Base-by-base conservation (phyloP, 30 jellyfish, hydroid and myxozoan species). In the Cassiopea andromeda region DNA sequence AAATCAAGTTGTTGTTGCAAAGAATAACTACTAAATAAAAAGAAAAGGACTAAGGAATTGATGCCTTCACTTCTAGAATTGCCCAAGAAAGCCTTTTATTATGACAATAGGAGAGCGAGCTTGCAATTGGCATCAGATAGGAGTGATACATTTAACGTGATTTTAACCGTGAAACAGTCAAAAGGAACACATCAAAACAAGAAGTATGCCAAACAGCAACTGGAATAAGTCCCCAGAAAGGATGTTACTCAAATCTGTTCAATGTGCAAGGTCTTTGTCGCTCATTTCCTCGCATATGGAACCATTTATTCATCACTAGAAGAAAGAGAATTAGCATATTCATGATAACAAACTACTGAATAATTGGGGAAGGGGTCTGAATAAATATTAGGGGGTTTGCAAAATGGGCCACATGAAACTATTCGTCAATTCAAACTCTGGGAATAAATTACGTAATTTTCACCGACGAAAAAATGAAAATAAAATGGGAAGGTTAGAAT, bases 251-350 rank as follows among this genome's bases (percentile, higher is more conserved):
- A 59, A 58, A 38, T 81, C 57, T 73, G 44, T 90, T 77, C 47
- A 90, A 58, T 18, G 85, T 45, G 72, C 97, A 90, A 46, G 97
- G 97, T 4, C 92, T 75, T 50, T 44, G 69, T 73, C 75, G 84
- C 46, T 94, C 99, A 84, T 94, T 94, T 47, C 99, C 98, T 72
- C 67, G 72, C 71, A 69, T 46, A 75, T 91, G 99, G 70, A 94
- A 87, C 99, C 99, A 94, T 64, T 94, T 94, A 92, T 94, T 94
- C 90, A 96, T 96, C 18, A 94, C 99, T 94, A 54, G n/a, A 81
- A 61, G 83, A 68, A 12, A 82, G 18, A 81, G 47, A 80, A 54
- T 12, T 18, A 27, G 3, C 77, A 68, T 68, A 68, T 68, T 68
- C 4, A 68, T 3, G 14, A 14, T 68, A 7, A 17, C n/a, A n/a